Conservation (phyloP, 2,888 invertebrate species). For the Priocnemis perturbator region DNA sequence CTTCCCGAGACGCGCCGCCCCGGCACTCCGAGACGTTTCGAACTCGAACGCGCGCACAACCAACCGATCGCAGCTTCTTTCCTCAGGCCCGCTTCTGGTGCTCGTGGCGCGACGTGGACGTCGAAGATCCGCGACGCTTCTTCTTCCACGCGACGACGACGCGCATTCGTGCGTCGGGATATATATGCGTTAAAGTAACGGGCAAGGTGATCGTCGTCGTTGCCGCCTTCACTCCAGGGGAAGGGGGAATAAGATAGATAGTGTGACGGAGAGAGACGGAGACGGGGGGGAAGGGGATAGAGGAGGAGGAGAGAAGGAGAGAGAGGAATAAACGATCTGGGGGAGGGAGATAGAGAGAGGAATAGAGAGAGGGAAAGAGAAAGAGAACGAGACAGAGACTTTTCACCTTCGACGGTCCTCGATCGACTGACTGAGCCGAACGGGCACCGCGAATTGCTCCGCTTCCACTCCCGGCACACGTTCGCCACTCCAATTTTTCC, state of each 20-base stretch:
- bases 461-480: constrained; percentile 26
- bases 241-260: constrained; percentile 7
- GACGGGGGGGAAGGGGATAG: constrained; percentile 5
- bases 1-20: too few species aligned
- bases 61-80: not conserved
- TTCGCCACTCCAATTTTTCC: not conserved
- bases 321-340: constrained; percentile 11
- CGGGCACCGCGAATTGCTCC: constrained; percentile 17
- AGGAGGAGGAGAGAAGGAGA: constrained; percentile 1
- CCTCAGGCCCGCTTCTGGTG: not conserved
- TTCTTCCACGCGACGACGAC: constrained; percentile 11
- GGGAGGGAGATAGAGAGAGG: constrained; percentile 22
- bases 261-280: constrained; percentile 13
- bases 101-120: not conserved
- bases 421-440: constrained; percentile 43
- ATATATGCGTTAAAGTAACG: constrained; percentile 39
- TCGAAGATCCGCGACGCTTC: constrained; percentile 8
- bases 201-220: constrained; percentile 29
- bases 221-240: constrained; percentile 7
- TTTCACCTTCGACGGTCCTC: constrained; percentile 56
- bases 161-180: constrained; percentile 29
- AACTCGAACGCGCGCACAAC: not conserved
- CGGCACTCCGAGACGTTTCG: too few species aligned
- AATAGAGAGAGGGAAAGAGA: constrained; percentile 14
- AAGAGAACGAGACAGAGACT: constrained; percentile 32